Base-by-base conservation (phyloP, 2,888 invertebrate species). In the Leucophenga montana region DNA sequence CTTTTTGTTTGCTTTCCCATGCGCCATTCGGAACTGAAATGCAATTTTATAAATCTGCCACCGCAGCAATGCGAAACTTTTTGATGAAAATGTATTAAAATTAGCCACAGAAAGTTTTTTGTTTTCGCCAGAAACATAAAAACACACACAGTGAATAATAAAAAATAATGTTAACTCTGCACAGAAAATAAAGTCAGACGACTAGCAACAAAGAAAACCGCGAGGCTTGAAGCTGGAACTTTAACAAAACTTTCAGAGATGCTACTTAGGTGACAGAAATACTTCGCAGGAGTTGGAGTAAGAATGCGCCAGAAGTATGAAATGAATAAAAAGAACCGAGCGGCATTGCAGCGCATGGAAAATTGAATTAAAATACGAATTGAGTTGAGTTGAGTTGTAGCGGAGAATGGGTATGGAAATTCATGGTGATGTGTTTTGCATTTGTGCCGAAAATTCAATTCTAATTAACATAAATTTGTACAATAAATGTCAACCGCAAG, bases 391-490 rank as follows among this genome's bases (percentile, higher is more conserved):
- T 22, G 56, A 11, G 33, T 31, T 59, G 31, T 1, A 27, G 46
- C 3, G 39, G 44, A 62, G 20, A 9, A 16, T 16, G n/a, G n/a
- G n/a, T n/a, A n/a, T n/a, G n/a, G 20, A 62, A 44, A 20, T 44
- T n/a, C 13, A 4, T 50, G 62, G 20, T 18, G 62, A 46, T 20
- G 46, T 46, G 78, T 75, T 81, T 80, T 83, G 81, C 79, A 78
- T 80, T 46, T 64, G 76, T 79, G 75, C 80, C 77, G 78, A 64
- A 82, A 83, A 82, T 82, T 83, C 82, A 80, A 82, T 83, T 82
- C 80, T 83, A 83, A 82, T 82, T 82, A 82, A 83, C 82, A 82
- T 82, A 82, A 82, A 82, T 82, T 82, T 82, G 73, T 80, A 82
- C 82, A 82, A 82, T 82, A 79, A 83, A 80, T 82, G 83, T 83